Evolutionary conservation across 2,797 vertebrate species (phyloP), one percentile per base, ranked within the genome.

Genomic region (Loris lydekkerianus): DNA sequence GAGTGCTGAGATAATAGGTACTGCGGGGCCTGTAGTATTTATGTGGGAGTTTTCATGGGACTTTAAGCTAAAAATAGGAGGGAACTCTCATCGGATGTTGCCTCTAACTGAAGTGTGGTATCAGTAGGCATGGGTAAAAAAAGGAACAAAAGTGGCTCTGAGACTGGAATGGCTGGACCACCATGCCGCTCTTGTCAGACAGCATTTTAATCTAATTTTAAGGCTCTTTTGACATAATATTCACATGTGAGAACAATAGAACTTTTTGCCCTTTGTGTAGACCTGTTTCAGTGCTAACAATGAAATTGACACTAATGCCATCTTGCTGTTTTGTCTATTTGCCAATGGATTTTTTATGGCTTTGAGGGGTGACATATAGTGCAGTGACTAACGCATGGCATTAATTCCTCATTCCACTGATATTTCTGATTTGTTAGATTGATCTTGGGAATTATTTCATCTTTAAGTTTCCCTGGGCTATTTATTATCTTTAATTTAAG

Each of bases 211-310:
- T 91, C 76, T 88, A 67, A 89, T 91, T 96, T 96, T 96, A 82
- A 96, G 93, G 34, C 49, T 93, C 86, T 75, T 82, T 87, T 72
- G 83, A 85, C 87, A 93, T 82, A 80, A 95, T 94, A 94, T 93
- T 96, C 96, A 56, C 88, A 93, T 85, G 61, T 89, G 94, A 97
- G 86, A 97, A 96, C 91, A 97, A 96, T 77, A 93, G 94, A 92
- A 49, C 27, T 3, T 82, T 87, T 95, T 89, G 15, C 43, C 91
- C 34, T 85, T 67, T 81, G 31, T 86, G 58, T 81, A 90, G 61
- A 27, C 89, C 73, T 94, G n/a, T 93, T 93, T 96, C 73, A 78
- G 31, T 58, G 53, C 49, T 93, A 91, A 92, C 78, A 94, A 1
- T 91, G 67, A 84, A 70, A 31, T 87, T 92, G 60, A 73, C 83